A percentile compares a stretch with the other conserved stretches of the same genome.
Evolutionary conservation across 2,888 invertebrate species (phyloP).

Genomic region (Sclerodermus sp.): DNA sequence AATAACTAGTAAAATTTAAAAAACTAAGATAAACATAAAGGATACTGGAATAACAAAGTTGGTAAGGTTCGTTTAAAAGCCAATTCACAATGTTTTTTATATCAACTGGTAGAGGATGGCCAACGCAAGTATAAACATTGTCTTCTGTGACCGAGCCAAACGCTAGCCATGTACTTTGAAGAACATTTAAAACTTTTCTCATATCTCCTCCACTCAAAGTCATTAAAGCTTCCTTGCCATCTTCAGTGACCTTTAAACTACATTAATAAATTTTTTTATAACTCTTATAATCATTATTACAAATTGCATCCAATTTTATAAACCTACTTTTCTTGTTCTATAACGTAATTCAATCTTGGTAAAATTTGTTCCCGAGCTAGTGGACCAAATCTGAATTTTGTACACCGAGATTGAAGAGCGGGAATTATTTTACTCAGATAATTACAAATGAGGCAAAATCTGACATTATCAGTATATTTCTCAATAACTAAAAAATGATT

Average conservation of each 20-base stretch:
- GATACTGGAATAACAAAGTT: conserved; percentile 78
- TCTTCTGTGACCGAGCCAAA: conserved; percentile 86
- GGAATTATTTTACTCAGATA: conserved; percentile 98
- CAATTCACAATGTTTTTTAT: conserved; percentile 86
- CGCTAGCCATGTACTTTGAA: conserved; percentile 95
- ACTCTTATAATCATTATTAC: conserved; percentile 7
- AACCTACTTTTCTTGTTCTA: conserved; percentile 77
- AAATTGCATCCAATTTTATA: neutral
- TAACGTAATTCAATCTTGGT: conserved; percentile 84
- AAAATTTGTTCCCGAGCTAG: conserved; percentile 82
- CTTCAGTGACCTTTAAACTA: conserved; percentile 81
- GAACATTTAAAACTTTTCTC: conserved; percentile 93
- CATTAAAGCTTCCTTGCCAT: conserved; percentile 87
- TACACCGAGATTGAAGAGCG: conserved; percentile 96
- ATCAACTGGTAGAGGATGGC: conserved; percentile 89
- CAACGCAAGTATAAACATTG: conserved; percentile 93
- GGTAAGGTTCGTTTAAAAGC: conserved; percentile 78
- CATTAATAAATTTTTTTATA: conserved; percentile 23
- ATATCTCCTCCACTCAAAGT: conserved; percentile 95
- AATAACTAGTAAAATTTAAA: conserved; percentile 4
- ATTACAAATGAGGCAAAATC: conserved; percentile 99
- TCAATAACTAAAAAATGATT: conserved; percentile 78
- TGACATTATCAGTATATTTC: conserved; percentile 97
- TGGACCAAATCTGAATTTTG: conserved; percentile 94
- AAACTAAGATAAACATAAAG: conserved; percentile 58